A percentile compares a stretch with the other conserved stretches of the same genome.
These are phyloP conservation scores for Gyps fulvus DNA, from an alignment of 2,113 vertebrate species.

Conservation along the genomic window DNA sequence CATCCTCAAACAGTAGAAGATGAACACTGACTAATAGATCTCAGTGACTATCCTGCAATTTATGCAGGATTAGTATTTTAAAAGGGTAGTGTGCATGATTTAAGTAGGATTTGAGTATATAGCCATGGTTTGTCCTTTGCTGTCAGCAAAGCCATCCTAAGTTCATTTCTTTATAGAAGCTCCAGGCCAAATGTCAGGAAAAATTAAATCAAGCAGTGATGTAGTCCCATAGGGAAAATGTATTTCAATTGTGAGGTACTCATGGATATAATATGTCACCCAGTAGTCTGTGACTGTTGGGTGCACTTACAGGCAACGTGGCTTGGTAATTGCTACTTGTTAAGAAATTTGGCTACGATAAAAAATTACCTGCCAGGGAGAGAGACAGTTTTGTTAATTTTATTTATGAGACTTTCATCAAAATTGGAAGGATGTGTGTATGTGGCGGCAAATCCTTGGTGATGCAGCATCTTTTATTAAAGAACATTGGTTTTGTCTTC, in stretches of 20 bases:
- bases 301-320: constrained; percentile 22
- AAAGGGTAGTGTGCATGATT: constrained; percentile 22
- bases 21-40: constrained; percentile 20
- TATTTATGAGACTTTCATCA: constrained; percentile 37
- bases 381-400: constrained; percentile 47
- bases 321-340: constrained; percentile 51
- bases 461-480: background rate
- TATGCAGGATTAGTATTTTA: constrained; percentile 34
- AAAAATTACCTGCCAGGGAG: constrained; percentile 29
- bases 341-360: constrained; percentile 42
- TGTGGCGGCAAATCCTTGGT: background rate
- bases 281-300: constrained; percentile 49
- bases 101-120: constrained; percentile 14
- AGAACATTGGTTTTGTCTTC: background rate
- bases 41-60: background rate
- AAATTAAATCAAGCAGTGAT: constrained; percentile 67
- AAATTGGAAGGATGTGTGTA: background rate
- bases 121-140: constrained; percentile 51
- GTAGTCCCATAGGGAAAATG: constrained; percentile 51
- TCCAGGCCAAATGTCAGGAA: constrained; percentile 57
- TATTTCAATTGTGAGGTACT: constrained; percentile 65
- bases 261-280: constrained; percentile 51
- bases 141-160: constrained; percentile 52
- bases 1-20: constrained; percentile 9
- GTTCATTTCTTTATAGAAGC: constrained; percentile 66